A percentile compares a stretch with the other conserved stretches of the same genome.
Evolutionary conservation across 2,113 vertebrate genomes (phyloP).

Genomic region (Lamprotornis superbus): DNA sequence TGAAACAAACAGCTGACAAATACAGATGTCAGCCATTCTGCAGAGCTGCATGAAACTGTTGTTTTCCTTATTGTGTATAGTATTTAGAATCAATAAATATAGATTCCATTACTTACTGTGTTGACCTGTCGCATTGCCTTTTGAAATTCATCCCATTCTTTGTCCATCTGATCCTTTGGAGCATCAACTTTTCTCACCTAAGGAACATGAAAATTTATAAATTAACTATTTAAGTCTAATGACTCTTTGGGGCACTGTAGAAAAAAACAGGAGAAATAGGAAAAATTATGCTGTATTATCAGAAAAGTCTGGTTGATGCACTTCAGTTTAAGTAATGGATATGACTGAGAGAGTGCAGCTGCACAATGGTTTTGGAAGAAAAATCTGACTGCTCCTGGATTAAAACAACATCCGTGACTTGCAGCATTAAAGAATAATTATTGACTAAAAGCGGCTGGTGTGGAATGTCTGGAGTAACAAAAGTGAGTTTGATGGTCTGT

Average conservation of each 20-base stretch:
- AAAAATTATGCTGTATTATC: background rate
- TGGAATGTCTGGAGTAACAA: background rate
- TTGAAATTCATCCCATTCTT: conserved; percentile 99
- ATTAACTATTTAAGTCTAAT: background rate
- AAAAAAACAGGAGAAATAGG: background rate
- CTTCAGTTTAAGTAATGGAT: background rate
- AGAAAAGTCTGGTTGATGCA: background rate
- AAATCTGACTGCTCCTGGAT: background rate
- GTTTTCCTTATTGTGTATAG: conserved; percentile 51
- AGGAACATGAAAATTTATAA: background rate
- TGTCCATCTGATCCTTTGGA: conserved; percentile 96
- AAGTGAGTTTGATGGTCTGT: background rate
- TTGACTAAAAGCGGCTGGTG: background rate
- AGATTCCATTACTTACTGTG: conserved; percentile 73
- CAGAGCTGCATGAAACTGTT: conserved; percentile 60
- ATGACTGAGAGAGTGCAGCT: background rate
- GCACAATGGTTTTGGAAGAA: background rate
- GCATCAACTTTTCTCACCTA: conserved; percentile 94
- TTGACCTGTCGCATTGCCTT: conserved; percentile 95
- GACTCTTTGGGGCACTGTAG: background rate
- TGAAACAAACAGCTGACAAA: conserved; percentile 39
- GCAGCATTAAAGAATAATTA: background rate
- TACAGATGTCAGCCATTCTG: conserved; percentile 36
- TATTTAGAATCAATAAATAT: conserved; percentile 52
- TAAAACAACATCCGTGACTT: background rate